Conservation (phyloP, 1,140 invertebrate species). For the Achatina immaculata region DNA sequence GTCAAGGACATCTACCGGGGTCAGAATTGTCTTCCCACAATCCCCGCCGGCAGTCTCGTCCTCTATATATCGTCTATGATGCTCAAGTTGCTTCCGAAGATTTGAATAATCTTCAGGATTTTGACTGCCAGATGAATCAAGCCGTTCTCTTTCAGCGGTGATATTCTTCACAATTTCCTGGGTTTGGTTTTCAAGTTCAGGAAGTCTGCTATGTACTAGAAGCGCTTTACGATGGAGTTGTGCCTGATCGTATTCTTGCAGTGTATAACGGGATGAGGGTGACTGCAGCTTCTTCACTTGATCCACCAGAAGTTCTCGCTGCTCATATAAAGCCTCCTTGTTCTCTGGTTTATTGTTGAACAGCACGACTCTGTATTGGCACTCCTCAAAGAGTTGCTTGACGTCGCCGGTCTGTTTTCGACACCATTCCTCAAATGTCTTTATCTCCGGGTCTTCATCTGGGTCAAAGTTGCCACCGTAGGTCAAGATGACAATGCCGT, state of each 20-base stretch:
- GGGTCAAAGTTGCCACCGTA: background rate
- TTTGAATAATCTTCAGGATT: background rate
- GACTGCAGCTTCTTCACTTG: background rate
- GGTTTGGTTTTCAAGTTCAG: background rate
- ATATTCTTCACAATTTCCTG: background rate
- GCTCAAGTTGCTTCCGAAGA: background rate
- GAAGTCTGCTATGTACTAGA: background rate
- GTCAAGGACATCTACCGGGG: background rate
- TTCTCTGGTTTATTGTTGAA: background rate
- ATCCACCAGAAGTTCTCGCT: background rate
- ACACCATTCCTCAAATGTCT: constrained; percentile 1
- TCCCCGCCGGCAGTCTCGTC: background rate
- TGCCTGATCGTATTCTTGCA: background rate
- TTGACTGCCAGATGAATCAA: background rate
- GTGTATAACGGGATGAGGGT: too few relatives aligned
- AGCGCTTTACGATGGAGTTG: background rate
- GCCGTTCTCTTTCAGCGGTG: background rate
- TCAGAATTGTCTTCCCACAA: background rate
- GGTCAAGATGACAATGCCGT: background rate
- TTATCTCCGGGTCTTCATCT: background rate
- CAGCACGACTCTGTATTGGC: background rate
- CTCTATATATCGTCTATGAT: background rate
- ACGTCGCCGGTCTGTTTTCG: background rate
- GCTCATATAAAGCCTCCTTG: background rate
- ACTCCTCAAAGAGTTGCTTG: background rate